Evolutionary conservation across 1,140 invertebrate species (phyloP), one percentile per base, ranked within the genome.

Genomic region (Diabrotica virgifera): DNA sequence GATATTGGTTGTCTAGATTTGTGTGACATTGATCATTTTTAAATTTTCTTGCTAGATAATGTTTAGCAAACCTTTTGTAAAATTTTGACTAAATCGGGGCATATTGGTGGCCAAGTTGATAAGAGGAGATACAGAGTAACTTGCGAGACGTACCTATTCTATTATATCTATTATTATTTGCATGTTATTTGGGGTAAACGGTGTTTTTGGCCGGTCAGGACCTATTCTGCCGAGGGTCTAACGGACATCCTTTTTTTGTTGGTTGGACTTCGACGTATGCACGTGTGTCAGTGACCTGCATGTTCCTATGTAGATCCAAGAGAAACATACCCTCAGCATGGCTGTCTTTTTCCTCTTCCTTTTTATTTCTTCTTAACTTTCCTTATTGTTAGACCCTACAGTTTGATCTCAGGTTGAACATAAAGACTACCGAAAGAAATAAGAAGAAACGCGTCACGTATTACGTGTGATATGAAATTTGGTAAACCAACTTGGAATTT

Each of bases 111-210:
- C 36, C 13, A 24, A 52, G 64, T 60, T 37, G 50, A 61, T 64
- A 54, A 36, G 37, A 13, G 50, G 59, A 53, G 9, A 12, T 52
- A 54, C 51, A 12, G 37, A 71, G 74, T 75, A 75, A 65, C 56
- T 74, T 73, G 73, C 68, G 72, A 72, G 71, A 53, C 67, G 69
- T 73, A 67, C 72, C 65, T 74, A 68, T 72, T 72, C 66, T 72
- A 66, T 72, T 69, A 61, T 72, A 66, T 66, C 64, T 72, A 70
- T 58, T 72, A 70, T 58, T 67, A 65, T 78, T 46, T 77, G 77
- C 78, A 79, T 79, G 77, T 77, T 78, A 46, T 10, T 78, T 72
- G 74, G 75, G 71, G 73, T 68, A 70, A 73, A 66, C 74, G 73
- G 75, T 46, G 40, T 46, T 46, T 46, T 74, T 75, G 77, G 76